Base-by-base conservation (phyloP, 2,113 vertebrate species). In the Actinemys pallida region DNA sequence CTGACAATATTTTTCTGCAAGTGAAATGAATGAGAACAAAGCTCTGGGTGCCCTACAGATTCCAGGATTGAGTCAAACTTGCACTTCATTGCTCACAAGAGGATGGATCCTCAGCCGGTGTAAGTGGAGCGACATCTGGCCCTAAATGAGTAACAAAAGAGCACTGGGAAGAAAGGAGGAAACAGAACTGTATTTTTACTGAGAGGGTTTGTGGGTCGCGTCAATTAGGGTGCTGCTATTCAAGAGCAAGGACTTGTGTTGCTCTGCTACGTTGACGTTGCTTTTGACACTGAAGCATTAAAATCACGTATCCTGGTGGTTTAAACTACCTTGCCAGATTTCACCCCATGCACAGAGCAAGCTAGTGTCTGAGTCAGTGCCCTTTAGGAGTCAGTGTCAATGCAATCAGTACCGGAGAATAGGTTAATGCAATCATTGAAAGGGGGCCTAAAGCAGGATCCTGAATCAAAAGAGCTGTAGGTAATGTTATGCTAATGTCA, bases 251-350 rank as follows among this genome's bases (percentile, higher is more conserved):
- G 59, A 31, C 76, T 92, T 91, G 53, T 31, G 65, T 89, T 87
- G 65, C 93, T 91, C 1, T 83, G 87, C 91, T 92, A 31, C 12
- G 65, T 85, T 52, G 29, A 20, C 75, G 54, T 93, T 84, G 47
- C 53, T 6, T 52, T 89, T 12, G 3, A 65, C 94, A 96, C 86
- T 91, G 87, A 42, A 96, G 87, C 86, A 49, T 54, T 79, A 84
- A 87, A 93, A 93, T 93, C 59, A n/a, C 42, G 3, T 27, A 50
- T 31, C 16, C n/a, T 84, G n/a, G 65, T 10, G 3, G 1, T 42
- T 91, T 86, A 83, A 84, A 96, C 91, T 69, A 31, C 50, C 24
- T 81, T 90, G 86, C 19, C 80, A 87, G 39, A 50, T 94, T 96
- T 90, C 20, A 85, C 8, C 45, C 57, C 29, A 4, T 69, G 57